These are phyloP conservation scores for Sebastes schlegelii DNA, from an alignment of 2,113 vertebrate genomes.

Conservation along the genomic window DNA sequence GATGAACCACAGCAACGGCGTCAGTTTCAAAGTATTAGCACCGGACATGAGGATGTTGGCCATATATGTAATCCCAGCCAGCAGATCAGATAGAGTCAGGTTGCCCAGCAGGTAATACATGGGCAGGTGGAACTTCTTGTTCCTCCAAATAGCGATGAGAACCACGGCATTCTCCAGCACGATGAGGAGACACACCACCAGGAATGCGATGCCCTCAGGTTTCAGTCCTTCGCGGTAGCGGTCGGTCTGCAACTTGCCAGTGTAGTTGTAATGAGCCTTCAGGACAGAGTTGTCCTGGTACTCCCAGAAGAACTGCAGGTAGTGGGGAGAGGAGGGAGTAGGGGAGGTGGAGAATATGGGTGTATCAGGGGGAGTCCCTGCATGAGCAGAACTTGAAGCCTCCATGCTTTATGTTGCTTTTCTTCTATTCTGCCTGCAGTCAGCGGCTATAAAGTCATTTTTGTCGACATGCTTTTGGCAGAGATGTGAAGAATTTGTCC, in stretches of 20 bases:
- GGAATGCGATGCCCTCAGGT: slow-evolving; percentile 83
- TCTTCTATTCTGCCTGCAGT: slow-evolving; percentile 29
- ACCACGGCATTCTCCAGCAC: slow-evolving; percentile 91
- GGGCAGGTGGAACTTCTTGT: slow-evolving; percentile 92
- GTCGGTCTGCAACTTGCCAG: slow-evolving; percentile 86
- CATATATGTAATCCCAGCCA: slow-evolving; percentile 91
- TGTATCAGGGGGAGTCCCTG: slow-evolving; percentile 23
- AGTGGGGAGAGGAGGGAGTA: slow-evolving; percentile 29
- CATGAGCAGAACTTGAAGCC: slow-evolving; percentile 44
- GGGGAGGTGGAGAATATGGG: slow-evolving; percentile 8
- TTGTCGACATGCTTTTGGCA: slow-evolving; percentile 30
- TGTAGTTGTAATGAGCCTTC: slow-evolving; percentile 89
- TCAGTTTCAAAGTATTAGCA: slow-evolving; percentile 86
- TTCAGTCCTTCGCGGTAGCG: slow-evolving; percentile 85
- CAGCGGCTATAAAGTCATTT: slow-evolving; percentile 64
- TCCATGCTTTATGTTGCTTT: slow-evolving; percentile 70
- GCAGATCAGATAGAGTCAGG: slow-evolving; percentile 90
- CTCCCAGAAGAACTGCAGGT: slow-evolving; percentile 76
- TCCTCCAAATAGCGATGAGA: slow-evolving; percentile 88
- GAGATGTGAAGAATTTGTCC: slow-evolving; percentile 20
- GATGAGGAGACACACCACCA: slow-evolving; percentile 89
- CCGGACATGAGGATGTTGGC: slow-evolving; percentile 91
- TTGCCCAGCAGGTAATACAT: slow-evolving; percentile 94
- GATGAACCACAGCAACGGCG: slow-evolving; percentile 90
- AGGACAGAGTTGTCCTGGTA: slow-evolving; percentile 86